Percentiles rank a stretch among this genome's conserved stretches.
Conservation (phyloP, 2,113 vertebrate species). For the Equus przewalskii region DNA sequence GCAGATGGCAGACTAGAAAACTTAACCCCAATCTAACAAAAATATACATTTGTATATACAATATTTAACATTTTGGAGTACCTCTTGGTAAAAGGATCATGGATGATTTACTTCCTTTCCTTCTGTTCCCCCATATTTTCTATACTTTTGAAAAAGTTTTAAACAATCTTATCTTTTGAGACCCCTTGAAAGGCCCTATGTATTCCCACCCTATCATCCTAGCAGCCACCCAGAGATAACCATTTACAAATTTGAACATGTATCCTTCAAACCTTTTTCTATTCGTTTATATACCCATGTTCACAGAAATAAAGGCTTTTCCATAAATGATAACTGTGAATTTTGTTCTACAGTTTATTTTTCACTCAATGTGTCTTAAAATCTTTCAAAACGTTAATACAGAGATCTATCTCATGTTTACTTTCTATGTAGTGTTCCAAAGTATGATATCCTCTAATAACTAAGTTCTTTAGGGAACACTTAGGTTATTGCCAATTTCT, state of each 20-base stretch:
- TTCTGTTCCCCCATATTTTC: neutral
- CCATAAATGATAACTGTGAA: neutral
- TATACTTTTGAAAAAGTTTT: neutral
- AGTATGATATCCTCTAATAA: neutral
- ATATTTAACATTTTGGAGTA: neutral
- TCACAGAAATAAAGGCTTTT: neutral
- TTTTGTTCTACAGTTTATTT: neutral
- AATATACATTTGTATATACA: neutral
- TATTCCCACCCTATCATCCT: neutral
- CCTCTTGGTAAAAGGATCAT: neutral
- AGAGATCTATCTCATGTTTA: neutral
- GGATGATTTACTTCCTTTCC: neutral
- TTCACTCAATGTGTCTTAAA: neutral
- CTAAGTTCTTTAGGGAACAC: neutral
- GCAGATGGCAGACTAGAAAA: neutral
- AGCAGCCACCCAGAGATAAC: neutral
- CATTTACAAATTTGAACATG: neutral
- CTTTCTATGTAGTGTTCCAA: neutral
- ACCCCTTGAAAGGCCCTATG: neutral
- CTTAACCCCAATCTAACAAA: neutral
- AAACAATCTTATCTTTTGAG: conserved; percentile 17
- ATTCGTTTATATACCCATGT: neutral
- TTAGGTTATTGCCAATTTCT: neutral
- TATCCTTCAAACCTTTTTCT: neutral
- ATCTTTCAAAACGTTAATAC: neutral